Conservation (phyloP, 2,113 vertebrate genomes). For the Rhagologus leucostigma region DNA sequence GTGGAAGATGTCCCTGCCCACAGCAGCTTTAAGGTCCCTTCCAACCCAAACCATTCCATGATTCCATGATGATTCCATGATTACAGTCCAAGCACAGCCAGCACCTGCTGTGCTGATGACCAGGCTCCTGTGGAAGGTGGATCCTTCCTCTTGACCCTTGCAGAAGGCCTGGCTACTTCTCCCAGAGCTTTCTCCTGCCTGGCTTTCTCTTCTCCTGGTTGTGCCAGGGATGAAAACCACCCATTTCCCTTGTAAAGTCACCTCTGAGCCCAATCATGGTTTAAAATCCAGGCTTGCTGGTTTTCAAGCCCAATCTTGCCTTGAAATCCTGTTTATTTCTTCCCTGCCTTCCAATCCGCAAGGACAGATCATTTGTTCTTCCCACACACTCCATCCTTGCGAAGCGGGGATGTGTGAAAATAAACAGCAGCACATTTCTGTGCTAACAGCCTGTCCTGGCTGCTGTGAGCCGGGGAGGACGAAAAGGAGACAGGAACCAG, state of each 20-base stretch:
- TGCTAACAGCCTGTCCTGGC: background rate
- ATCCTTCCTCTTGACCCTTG: background rate
- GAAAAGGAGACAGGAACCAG: background rate
- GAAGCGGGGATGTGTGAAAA: background rate
- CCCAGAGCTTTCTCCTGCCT: background rate
- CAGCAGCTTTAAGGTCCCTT: background rate
- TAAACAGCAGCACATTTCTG: background rate
- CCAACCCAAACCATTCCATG: background rate
- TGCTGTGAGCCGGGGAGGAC: background rate
- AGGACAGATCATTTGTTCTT: background rate
- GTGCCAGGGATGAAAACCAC: background rate
- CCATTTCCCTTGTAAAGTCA: background rate
- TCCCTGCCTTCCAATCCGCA: background rate
- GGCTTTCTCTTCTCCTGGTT: background rate
- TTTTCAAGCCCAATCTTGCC: background rate
- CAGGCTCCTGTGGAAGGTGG: background rate
- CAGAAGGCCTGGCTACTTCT: background rate
- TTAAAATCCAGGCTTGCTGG: background rate
- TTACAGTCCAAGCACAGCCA: background rate
- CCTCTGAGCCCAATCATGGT: background rate
- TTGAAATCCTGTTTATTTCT: background rate
- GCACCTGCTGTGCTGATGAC: background rate
- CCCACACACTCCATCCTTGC: background rate
- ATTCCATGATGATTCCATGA: background rate
- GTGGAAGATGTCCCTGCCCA: background rate